A percentile compares a stretch with the other conserved stretches of the same genome.
These are phyloP conservation scores for Gymnocypris eckloni DNA, from an alignment of 2,797 vertebrate species.

Conservation along the genomic window DNA sequence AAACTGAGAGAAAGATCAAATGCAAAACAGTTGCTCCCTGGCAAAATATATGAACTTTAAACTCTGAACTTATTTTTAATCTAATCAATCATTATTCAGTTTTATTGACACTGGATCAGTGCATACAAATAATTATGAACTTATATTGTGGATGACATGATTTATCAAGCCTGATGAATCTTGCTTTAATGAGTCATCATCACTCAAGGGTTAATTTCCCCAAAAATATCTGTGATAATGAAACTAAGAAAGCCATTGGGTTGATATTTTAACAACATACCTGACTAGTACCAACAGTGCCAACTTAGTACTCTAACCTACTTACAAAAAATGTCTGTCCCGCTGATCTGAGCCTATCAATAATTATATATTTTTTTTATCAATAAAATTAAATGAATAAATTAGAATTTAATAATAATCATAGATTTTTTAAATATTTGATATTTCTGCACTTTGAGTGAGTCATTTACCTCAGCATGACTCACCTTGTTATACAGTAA, in stretches of 20 bases:
- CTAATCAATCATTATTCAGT: no score
- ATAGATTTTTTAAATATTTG: no score
- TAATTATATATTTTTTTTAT: no score
- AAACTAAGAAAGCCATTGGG: background rate
- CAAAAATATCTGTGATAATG: background rate
- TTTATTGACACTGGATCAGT: no score
- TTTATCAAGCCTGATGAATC: background rate
- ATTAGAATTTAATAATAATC: no score
- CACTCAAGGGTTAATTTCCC: background rate
- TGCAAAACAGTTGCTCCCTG: no score
- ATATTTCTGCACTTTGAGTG: background rate
- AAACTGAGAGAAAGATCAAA: no score
- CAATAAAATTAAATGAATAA: no score
- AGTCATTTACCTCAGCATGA: background rate
- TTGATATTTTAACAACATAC: background rate
- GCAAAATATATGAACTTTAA: no score
- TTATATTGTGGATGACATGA: background rate
- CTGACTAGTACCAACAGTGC: background rate
- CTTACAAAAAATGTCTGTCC: background rate
- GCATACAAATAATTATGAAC: no score
- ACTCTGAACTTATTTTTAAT: no score
- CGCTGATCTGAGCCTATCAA: no score
- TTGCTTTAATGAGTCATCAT: constrained; percentile 15
- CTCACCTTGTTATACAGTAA: background rate
- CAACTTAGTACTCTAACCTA: background rate